phyloP scores from a whole-genome alignment of 2,797 vertebrate genomes.

The Lycodopsis pacificus region DNA sequence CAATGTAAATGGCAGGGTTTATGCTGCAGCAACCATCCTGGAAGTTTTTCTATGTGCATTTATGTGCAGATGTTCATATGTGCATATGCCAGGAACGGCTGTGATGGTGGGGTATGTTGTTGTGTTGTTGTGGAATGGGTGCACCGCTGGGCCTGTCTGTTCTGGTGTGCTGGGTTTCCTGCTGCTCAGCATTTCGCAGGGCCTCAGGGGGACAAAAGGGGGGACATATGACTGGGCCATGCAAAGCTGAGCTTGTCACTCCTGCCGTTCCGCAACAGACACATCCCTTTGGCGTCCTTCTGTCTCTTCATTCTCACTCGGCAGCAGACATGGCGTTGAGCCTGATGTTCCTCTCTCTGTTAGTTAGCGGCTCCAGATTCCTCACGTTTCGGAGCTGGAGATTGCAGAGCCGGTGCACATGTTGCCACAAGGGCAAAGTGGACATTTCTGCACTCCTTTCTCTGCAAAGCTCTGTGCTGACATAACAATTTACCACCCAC shows the following conservation, averaged over 20 bases:
- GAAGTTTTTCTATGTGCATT: slow-evolving; percentile 6
- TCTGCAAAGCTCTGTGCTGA: slow-evolving; percentile 78
- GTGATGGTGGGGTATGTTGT: slow-evolving; percentile 47
- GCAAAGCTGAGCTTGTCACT: slow-evolving; percentile 72
- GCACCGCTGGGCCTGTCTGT: slow-evolving; percentile 75
- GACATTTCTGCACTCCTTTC: slow-evolving; percentile 71
- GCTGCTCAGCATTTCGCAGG: slow-evolving; percentile 78
- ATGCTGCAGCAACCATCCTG: slow-evolving; percentile 38
- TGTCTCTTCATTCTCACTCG: slow-evolving; percentile 60
- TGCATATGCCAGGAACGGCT: slow-evolving; percentile 40
- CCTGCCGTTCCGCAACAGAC: slow-evolving; percentile 64
- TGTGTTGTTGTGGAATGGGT: slow-evolving; percentile 58
- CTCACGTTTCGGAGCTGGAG: slow-evolving; percentile 39
- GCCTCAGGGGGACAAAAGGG: slow-evolving; percentile 64
- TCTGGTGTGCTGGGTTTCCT: slow-evolving; percentile 79
- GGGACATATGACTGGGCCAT: slow-evolving; percentile 66
- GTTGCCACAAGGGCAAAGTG: slow-evolving; percentile 77
- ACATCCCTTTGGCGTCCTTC: slow-evolving; percentile 64
- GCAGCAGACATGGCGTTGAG: slow-evolving; percentile 48
- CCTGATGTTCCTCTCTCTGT: slow-evolving; percentile 37
- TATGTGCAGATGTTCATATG: slow-evolving; percentile 60
- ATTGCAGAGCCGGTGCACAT: slow-evolving; percentile 73
- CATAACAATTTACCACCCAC: slow-evolving; percentile 74
- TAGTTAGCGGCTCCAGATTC: slow-evolving; percentile 38
- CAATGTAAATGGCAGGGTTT: slow-evolving; percentile 23